These are phyloP conservation scores for Paralvinella palmiformis DNA, from an alignment of 1,140 invertebrate species.

Conservation along the genomic window DNA sequence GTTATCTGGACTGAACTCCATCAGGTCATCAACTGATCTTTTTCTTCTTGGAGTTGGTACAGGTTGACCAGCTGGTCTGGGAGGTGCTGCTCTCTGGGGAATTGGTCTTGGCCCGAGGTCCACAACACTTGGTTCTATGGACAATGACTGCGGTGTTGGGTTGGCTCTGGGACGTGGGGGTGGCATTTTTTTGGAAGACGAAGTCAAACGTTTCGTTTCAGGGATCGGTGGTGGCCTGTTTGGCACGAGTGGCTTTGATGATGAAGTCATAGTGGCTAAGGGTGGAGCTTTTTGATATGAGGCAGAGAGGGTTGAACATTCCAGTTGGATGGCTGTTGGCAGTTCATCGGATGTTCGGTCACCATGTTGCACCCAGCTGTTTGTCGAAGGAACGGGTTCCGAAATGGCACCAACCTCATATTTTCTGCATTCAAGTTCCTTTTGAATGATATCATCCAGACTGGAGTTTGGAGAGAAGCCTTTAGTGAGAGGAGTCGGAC, in stretches of 20 bases:
- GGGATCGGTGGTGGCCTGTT: background rate
- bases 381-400: no score
- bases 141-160: slow-evolving; percentile 11
- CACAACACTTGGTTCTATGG: slow-evolving; percentile 2
- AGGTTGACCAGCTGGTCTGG: slow-evolving; percentile 8
- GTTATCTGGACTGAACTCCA: slow-evolving; percentile 30
- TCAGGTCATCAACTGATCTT: slow-evolving; percentile 23
- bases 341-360: no score
- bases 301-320: no score
- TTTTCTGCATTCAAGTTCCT: slow-evolving; percentile 1
- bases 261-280: no score
- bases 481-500: no score
- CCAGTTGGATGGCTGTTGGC: no score
- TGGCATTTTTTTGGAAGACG: slow-evolving; percentile 28
- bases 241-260: no score
- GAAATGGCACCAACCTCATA: slow-evolving; percentile 2
- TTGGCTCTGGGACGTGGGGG: slow-evolving; percentile 31
- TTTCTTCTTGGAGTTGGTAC: background rate
- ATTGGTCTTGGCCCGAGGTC: background rate
- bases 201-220: background rate
- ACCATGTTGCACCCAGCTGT: no score
- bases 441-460: slow-evolving; percentile 9
- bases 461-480: background rate
- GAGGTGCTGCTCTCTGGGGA: slow-evolving; percentile 28
- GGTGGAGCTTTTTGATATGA: no score